Evolutionary conservation across 2,888 invertebrate species (phyloP), one percentile per base, ranked within the genome.

Genomic region (Tenthredo scrophulariae): DNA sequence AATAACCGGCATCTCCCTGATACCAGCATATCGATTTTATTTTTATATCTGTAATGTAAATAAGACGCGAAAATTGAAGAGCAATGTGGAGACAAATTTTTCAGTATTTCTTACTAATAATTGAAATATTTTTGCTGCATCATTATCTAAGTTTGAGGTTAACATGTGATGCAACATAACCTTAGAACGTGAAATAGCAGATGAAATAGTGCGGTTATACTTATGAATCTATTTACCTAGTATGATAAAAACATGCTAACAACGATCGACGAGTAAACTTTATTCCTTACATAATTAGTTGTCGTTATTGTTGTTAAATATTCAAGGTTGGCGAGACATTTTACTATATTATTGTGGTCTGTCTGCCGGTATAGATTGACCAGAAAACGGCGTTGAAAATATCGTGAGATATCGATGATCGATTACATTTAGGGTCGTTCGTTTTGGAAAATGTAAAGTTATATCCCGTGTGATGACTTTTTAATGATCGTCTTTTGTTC

Each of bases 21-120:
- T 50, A 85, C 86, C 84, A 87, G 86, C 88, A 88, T 89, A 74
- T 67, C 86, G 86, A 37, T 84, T 40, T 84, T 46, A 26, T 37
- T 37, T 7, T 62, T 29, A n/a, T 10, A 86, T 85, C 89, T 89
- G 86, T 6, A 89, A 88, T 1, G 85, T 79, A 6, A 67, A 40
- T 15, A 22, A 50, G 33, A 26, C 29, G 10, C 29, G 15, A 50
- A 29, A 72, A 72, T n/a, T n/a, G 43, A 22, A 43, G 1, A 43
- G 0, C 5, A 46, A 10, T 74, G 9, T n/a, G 22, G 43, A 74
- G 15, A n/a, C 7, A 5, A 13, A 26, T 3, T 62, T 62, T 26
- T 10, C 2, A 62, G 9, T 26, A 3, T 62, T 26, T 75, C 50
- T 50, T 15, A 1, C 4, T 46, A 29, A 5, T 26, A 37, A 22